Evolutionary conservation across 1,140 invertebrate genomes (phyloP), one percentile per base, ranked within the genome.

Genomic region (Planococcus citri): DNA sequence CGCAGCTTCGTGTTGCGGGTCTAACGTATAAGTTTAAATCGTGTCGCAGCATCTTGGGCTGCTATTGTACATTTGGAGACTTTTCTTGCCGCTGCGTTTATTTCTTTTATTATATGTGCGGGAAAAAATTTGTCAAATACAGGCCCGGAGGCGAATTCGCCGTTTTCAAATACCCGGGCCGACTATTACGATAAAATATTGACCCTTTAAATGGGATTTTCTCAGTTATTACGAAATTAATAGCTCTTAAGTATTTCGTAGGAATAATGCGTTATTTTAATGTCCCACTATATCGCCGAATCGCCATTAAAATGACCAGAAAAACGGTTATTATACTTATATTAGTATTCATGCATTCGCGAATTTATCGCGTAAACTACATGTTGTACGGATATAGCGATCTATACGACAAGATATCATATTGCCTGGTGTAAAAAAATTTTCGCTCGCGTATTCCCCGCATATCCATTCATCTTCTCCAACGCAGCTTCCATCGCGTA

Each of bases 221-320:
- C 41, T 51, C 41, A n/a, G 41, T 51, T 51, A 51, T 51, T 51
- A 51, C 41, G 17, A 51, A 51, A 51, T 51, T 51, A 51, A 51
- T 51, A 51, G 41, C 41, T 51, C 41, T 51, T 51, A 51, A 20
- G 12, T 20, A 51, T 51, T 51, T 20, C n/a, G 41, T 17, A 51
- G 6, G 41, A 51, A n/a, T 51, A n/a, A 37, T n/a, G 41, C 41
- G 41, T 51, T 51, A 51, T 51, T 51, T 51, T 51, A 51, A 51
- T 51, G 41, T 17, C 17, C 17, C 41, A n/a, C 41, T 51, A 51
- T 51, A 51, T 51, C 6, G 41, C 41, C 41, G 41, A 14, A 51
- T 51, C 41, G 41, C 41, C 41, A 51, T 51, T 51, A 51, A 51
- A 51, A 51, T 51, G 41, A 51, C 41, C 41, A 51, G 41, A 51